Evolutionary conservation across 2,888 invertebrate genomes (phyloP), one percentile per base, ranked within the genome.

Genomic region (Tenthredo amoena): DNA sequence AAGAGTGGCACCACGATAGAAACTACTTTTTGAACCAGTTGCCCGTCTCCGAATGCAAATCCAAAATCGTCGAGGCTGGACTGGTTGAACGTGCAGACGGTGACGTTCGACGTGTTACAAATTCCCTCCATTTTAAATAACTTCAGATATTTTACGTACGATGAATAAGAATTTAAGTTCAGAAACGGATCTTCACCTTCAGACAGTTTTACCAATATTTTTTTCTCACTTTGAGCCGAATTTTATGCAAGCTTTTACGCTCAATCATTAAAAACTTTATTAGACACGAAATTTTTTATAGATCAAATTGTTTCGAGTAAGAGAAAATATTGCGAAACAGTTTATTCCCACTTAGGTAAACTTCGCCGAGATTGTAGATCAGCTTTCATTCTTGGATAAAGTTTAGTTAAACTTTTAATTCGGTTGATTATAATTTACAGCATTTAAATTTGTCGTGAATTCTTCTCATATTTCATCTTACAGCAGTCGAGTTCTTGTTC

Each of bases 1-100:
- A 98, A 96, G 62, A 97, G 95, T 18, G 97, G 97, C 40, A 97
- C 97, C 81, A 97, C 96, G 88, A 96, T 95, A 15, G 95, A 95
- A 0, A 97, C 96, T 81, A 97, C 95, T 79, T 95, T 95, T 90
- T 97, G 87, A 55, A 92, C 93, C 88, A 94, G 90, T 68, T 91
- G 89, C 6, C 89, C 89, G 87, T 92, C 47, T 47, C 47, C 92
- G 77, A 91, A 90, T 10, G 86, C 86, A 21, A 86, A 87, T 9
- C 88, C 90, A 7, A 87, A 77, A 5, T 89, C 90, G 55, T 90
- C 89, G 83, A 87, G 87, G 12, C 84, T 86, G 34, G 86, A 74
- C 34, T 86, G 82, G 18, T 86, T 84, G 84, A 86, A 84, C 0
- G 84, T 79, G 79, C 85, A 71, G n/a, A 65, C 85, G 71, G 83